Percentiles rank a stretch among this genome's conserved stretches.
Evolutionary conservation across 1,140 invertebrate genomes (phyloP).

Genomic region (Leucophenga varia): DNA sequence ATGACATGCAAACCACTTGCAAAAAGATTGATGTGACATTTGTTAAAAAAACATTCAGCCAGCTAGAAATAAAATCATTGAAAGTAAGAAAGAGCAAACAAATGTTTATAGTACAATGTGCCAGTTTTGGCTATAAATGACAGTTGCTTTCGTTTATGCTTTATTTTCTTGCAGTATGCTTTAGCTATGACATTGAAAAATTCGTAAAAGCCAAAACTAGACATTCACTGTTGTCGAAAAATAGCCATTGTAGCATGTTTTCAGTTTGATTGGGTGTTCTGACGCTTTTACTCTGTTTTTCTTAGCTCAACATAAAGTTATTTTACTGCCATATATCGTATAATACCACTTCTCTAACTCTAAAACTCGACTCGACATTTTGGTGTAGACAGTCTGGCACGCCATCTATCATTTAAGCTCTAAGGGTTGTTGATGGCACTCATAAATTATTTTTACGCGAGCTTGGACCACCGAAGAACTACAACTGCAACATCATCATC

Average conservation of each 20-base stretch:
- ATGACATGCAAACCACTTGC: too few species aligned
- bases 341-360: background rate
- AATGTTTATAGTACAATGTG: background rate
- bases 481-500: too few species aligned
- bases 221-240: background rate
- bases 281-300: background rate
- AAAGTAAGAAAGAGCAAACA: too few species aligned
- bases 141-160: background rate
- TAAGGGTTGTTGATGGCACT: conserved; percentile 18
- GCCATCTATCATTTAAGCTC: conserved; percentile 19
- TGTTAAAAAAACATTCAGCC: conserved; percentile 1
- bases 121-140: background rate
- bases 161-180: background rate
- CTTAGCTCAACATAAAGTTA: background rate
- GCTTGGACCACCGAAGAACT: too few species aligned
- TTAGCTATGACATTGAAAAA: background rate
- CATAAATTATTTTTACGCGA: conserved; percentile 14
- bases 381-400: conserved; percentile 9
- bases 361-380: background rate
- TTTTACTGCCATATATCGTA: background rate
- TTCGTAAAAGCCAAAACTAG: background rate
- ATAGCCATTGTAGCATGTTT: background rate
- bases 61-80: background rate
- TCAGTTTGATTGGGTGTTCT: background rate
- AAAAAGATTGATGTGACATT: conserved; percentile 8